A percentile compares a stretch with the other conserved stretches of the same genome.
These are phyloP conservation scores for Nycteola revayana DNA, from an alignment of 2,888 invertebrate genomes.

Conservation along the genomic window DNA sequence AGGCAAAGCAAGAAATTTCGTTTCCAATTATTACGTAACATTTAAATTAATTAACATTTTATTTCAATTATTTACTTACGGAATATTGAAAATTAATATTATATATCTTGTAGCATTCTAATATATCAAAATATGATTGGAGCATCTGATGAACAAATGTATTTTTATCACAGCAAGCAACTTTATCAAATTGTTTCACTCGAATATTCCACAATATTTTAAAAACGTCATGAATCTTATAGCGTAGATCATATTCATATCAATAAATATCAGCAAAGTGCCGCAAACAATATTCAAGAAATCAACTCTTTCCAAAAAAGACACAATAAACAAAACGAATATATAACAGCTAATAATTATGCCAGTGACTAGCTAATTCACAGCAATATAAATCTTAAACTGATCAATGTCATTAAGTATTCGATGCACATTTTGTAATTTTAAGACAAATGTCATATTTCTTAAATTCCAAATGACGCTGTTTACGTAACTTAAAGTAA, in stretches of 20 bases:
- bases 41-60: too few relatives aligned
- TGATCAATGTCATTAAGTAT: background rate
- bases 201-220: slow-evolving; percentile 13
- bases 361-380: background rate
- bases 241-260: slow-evolving; percentile 8
- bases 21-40: too few relatives aligned
- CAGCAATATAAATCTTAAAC: background rate
- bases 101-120: background rate
- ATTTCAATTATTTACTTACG: slow-evolving; percentile 2
- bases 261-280: background rate
- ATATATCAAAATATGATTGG: background rate
- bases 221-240: slow-evolving; percentile 5
- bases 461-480: background rate
- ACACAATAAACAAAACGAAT: background rate
- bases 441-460: background rate
- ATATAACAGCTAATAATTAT: background rate
- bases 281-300: background rate
- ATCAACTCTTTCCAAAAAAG: background rate
- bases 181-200: background rate
- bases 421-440: slow-evolving; percentile 3
- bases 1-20: background rate
- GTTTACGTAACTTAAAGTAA: background rate
- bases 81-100: background rate
- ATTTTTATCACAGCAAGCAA: background rate
- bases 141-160: background rate